Percentiles rank a stretch among this genome's conserved stretches.
Evolutionary conservation across 2,797 vertebrate species (phyloP).

Genomic region (Alectoris magna): DNA sequence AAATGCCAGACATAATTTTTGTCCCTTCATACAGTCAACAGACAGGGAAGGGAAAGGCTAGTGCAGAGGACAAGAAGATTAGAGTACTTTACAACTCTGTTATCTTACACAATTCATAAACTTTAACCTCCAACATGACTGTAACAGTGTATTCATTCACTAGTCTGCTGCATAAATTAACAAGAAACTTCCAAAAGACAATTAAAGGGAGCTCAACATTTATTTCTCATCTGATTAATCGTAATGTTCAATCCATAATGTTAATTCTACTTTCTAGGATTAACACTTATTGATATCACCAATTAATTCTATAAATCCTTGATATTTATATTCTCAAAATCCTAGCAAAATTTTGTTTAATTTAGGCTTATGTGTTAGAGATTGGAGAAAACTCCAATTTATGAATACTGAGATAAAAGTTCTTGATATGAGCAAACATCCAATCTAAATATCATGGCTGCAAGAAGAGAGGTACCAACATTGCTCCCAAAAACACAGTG

Average conservation of each 20-base stretch:
- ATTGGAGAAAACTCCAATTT: background rate
- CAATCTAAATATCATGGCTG: background rate
- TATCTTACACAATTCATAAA: background rate
- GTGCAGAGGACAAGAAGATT: background rate
- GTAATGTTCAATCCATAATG: background rate
- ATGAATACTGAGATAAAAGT: background rate
- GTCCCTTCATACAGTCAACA: background rate
- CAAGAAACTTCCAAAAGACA: background rate
- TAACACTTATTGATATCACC: background rate
- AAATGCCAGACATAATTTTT: background rate
- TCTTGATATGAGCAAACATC: background rate
- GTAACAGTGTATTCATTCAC: background rate
- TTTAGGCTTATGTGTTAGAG: background rate
- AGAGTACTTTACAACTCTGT: background rate
- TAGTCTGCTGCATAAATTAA: background rate
- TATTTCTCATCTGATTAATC: background rate
- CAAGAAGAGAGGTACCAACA: background rate
- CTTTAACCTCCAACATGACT: background rate
- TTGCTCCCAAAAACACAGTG: background rate
- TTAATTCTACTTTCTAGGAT: background rate
- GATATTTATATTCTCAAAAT: background rate
- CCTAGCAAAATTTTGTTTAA: background rate
- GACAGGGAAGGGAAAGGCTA: background rate
- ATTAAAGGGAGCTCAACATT: background rate
- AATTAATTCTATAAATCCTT: background rate